These are phyloP conservation scores for Trichonephila clavipes DNA, from an alignment of 1,140 invertebrate species.

Conservation along the genomic window DNA sequence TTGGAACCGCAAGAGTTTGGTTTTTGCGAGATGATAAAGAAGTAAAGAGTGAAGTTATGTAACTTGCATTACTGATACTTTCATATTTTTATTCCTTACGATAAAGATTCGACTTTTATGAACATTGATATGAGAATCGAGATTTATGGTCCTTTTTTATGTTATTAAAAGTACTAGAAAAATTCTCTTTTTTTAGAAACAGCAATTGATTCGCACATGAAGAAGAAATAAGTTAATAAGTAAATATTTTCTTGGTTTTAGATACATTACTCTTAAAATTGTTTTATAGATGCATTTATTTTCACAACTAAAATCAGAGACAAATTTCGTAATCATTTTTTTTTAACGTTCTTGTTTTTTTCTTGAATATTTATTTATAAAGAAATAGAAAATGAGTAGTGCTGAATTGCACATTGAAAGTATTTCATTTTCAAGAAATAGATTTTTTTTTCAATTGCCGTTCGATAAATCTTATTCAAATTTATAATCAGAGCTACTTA, in stretches of 20 bases:
- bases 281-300: too few species aligned
- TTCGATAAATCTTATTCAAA: too few species aligned
- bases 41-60: conserved; percentile 9
- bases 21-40: conserved; percentile 35
- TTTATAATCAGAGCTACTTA: too few species aligned
- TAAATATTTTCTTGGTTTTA: background rate
- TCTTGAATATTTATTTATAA: too few species aligned
- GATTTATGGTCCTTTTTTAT: conserved; percentile 65
- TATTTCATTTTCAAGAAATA: too few species aligned
- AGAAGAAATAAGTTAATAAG: background rate
- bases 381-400: too few species aligned
- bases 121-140: conserved; percentile 47
- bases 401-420: too few species aligned
- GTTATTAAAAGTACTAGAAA: conserved; percentile 17
- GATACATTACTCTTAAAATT: too few species aligned
- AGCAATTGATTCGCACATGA: background rate
- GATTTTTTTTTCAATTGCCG: too few species aligned
- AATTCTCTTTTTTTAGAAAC: background rate
- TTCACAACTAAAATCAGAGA: too few species aligned
- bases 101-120: conserved; percentile 64
- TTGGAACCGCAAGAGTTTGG: conserved; percentile 30
- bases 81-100: conserved; percentile 36
- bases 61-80: background rate
- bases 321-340: too few species aligned
- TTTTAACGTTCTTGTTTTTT: too few species aligned